Conservation (phyloP, 2,113 vertebrate species). For the Montifringilla adamsi region DNA sequence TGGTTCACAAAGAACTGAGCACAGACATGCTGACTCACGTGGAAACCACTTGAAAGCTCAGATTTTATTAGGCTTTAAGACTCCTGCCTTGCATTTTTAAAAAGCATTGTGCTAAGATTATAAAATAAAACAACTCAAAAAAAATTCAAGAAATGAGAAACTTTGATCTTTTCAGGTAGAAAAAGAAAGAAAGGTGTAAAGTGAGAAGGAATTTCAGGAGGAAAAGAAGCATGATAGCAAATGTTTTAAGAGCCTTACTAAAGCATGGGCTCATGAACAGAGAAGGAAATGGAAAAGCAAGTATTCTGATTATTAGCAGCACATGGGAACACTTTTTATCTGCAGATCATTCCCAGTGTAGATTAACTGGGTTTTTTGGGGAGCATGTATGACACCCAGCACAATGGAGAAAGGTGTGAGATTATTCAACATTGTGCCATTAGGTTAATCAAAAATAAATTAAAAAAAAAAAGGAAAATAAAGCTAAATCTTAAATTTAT, state of each 20-base stretch:
- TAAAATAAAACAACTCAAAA: not conserved
- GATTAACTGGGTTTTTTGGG: not conserved
- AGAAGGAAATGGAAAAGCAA: not conserved
- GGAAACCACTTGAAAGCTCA: not conserved
- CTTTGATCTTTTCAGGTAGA: not conserved
- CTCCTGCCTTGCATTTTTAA: not conserved
- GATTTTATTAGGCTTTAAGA: not conserved
- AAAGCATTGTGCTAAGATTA: not conserved
- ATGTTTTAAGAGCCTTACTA: not conserved
- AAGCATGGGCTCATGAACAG: not conserved
- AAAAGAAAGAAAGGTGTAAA: not conserved
- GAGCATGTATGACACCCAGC: accelerated
- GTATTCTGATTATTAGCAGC: not conserved
- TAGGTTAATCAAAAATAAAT: not conserved
- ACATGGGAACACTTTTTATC: not conserved
- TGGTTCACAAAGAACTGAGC: not conserved
- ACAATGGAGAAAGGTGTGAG: not conserved
- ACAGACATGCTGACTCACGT: not conserved
- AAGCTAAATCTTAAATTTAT: not conserved
- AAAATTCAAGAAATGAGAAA: not conserved
- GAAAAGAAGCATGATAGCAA: not conserved
- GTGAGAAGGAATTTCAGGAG: not conserved
- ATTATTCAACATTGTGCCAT: not conserved
- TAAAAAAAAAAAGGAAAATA: not conserved
- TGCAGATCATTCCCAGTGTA: not conserved